Conservation (phyloP, 2,888 invertebrate species). For the Drosophila paranaensis region DNA sequence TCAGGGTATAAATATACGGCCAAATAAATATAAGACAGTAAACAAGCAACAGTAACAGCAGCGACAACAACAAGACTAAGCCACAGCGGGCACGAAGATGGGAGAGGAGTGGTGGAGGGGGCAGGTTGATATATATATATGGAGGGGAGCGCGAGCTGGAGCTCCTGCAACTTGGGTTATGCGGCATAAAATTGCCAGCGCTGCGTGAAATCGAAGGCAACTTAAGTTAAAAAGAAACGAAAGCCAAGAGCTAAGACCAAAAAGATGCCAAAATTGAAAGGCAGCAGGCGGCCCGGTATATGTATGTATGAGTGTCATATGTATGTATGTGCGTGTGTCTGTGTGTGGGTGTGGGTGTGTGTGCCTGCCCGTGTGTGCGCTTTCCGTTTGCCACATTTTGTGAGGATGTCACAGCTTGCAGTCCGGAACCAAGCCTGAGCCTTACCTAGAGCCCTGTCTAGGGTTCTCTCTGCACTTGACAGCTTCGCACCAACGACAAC, state of each 20-base stretch:
- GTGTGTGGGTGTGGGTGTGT: not conserved
- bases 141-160: not conserved
- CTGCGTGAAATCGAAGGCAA: slow-evolving; percentile 79
- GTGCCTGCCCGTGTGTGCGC: slow-evolving; percentile 32
- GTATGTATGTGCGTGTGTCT: not conserved
- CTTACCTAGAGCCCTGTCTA: slow-evolving; percentile 61
- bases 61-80: slow-evolving; percentile 53
- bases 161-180: slow-evolving; percentile 32
- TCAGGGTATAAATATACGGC: slow-evolving; percentile 40
- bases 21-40: slow-evolving; percentile 69
- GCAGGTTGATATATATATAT: not conserved
- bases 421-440: slow-evolving; percentile 58
- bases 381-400: slow-evolving; percentile 68
- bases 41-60: slow-evolving; percentile 61
- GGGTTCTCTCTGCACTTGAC: slow-evolving; percentile 72
- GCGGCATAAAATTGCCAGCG: slow-evolving; percentile 73
- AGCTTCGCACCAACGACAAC: slow-evolving; percentile 68
- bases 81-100: slow-evolving; percentile 34
- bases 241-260: slow-evolving; percentile 71
- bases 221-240: slow-evolving; percentile 66
- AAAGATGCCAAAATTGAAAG: slow-evolving; percentile 75
- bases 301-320: slow-evolving; percentile 17
- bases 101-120: not conserved
- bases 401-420: slow-evolving; percentile 74
- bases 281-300: slow-evolving; percentile 41